Percentiles rank a stretch among this genome's conserved stretches.
phyloP scores from a whole-genome alignment of 2,888 invertebrate species.

The Ceramica pisi region DNA sequence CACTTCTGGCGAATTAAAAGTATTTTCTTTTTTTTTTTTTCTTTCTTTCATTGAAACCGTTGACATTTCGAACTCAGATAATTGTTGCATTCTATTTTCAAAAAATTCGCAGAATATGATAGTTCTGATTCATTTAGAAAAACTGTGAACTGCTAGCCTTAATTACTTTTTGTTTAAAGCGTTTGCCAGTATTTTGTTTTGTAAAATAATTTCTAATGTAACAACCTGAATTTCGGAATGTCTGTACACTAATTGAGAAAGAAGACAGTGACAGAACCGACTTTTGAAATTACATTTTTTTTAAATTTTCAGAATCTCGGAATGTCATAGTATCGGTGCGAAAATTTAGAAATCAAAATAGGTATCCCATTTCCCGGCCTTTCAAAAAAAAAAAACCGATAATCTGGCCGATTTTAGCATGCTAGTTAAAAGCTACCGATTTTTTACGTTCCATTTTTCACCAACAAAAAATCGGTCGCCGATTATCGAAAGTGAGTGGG shows the following conservation, averaged over 20 bases:
- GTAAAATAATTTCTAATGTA: conserved; percentile 22
- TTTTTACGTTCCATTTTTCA: no score
- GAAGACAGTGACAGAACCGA: not conserved
- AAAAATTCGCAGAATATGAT: conserved; percentile 34
- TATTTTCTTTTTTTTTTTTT: no score
- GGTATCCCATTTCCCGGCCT: not conserved
- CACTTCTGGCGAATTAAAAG: no score
- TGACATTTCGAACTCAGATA: conserved; percentile 23
- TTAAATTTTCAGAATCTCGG: no score
- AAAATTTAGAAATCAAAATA: not conserved
- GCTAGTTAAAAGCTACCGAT: no score
- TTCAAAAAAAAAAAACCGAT: no score
- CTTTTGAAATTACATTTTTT: not conserved
- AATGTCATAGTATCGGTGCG: not conserved
- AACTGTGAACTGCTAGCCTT: conserved; percentile 70
- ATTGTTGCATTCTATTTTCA: conserved; percentile 25
- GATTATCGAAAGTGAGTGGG: no score
- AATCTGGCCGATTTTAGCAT: no score
- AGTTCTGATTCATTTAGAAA: conserved; percentile 61
- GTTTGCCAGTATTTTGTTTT: conserved; percentile 19
- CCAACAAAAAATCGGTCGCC: no score
- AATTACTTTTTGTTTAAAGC: conserved; percentile 71
- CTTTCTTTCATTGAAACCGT: not conserved
- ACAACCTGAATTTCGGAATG: conserved; percentile 18
- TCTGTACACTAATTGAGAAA: conserved; percentile 12